Conservation (phyloP, 1,140 invertebrate genomes). For the Sycophila sp. region DNA sequence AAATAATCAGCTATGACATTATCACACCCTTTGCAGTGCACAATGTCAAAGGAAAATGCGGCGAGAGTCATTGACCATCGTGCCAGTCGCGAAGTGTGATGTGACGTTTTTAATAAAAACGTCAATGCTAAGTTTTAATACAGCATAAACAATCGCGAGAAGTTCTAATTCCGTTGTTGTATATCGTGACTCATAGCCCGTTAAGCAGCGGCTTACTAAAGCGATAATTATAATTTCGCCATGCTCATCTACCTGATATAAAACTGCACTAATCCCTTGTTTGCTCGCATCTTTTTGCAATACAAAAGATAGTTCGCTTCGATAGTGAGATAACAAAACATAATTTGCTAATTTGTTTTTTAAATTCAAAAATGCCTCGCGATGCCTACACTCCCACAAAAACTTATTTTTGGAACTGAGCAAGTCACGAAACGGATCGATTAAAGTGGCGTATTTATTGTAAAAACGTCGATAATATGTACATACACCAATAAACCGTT, state of each 20-base stretch:
- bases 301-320: not conserved
- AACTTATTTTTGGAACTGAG: not conserved
- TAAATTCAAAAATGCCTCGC: not conserved
- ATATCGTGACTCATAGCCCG: slow-evolving; percentile 17
- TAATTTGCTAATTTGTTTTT: not conserved
- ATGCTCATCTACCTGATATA: no score
- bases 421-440: not conserved
- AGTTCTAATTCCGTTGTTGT: slow-evolving; percentile 24
- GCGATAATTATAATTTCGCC: not conserved
- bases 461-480: not conserved
- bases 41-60: slow-evolving; percentile 4
- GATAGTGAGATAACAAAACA: slow-evolving; percentile 8
- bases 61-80: slow-evolving; percentile 11
- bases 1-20: slow-evolving; percentile 22
- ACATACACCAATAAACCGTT: not conserved
- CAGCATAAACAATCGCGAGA: slow-evolving; percentile 31
- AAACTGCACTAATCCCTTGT: slow-evolving; percentile 15
- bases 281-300: slow-evolving; percentile 29
- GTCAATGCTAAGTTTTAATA: slow-evolving; percentile 21
- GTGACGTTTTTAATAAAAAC: slow-evolving; percentile 7
- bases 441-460: not conserved
- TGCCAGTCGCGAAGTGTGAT: slow-evolving; percentile 16
- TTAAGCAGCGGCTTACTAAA: not conserved
- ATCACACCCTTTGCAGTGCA: not conserved
- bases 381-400: not conserved